A percentile compares a stretch with the other conserved stretches of the same genome.
phyloP scores from a whole-genome alignment of 2,113 vertebrate genomes.

The Pteruthius melanotis region DNA sequence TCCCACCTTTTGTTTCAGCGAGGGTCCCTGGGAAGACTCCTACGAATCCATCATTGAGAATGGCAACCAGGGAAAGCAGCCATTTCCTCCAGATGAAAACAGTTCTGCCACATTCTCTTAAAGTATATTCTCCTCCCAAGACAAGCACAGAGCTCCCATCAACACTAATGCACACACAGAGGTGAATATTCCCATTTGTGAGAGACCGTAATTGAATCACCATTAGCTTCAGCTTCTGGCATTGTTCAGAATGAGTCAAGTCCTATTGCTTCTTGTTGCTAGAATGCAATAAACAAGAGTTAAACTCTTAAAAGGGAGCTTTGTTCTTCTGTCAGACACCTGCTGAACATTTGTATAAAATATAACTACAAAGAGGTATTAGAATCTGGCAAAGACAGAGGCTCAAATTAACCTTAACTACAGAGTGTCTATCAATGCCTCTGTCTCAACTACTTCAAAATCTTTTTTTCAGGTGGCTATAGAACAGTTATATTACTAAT shows the following conservation, averaged over 20 bases:
- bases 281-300: conserved; percentile 43
- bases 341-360: conserved; percentile 50
- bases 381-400: conserved; percentile 25
- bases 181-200: conserved; percentile 16
- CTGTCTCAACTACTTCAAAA: background rate
- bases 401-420: conserved; percentile 28
- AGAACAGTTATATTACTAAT: background rate
- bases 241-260: background rate
- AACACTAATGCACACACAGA: conserved; percentile 47
- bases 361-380: background rate
- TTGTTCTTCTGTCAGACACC: conserved; percentile 48
- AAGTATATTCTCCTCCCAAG: conserved; percentile 65
- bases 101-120: conserved; percentile 62
- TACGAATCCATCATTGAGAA: background rate
- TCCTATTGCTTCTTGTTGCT: conserved; percentile 35
- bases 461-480: background rate
- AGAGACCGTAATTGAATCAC: conserved; percentile 46
- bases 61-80: background rate
- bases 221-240: conserved; percentile 28
- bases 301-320: conserved; percentile 57
- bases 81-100: conserved; percentile 60
- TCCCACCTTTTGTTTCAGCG: background rate
- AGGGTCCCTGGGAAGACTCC: background rate
- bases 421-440: background rate
- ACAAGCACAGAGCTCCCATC: conserved; percentile 67